Evolutionary conservation across 1,140 invertebrate genomes (phyloP).

Genomic region (Conus ventricosus): DNA sequence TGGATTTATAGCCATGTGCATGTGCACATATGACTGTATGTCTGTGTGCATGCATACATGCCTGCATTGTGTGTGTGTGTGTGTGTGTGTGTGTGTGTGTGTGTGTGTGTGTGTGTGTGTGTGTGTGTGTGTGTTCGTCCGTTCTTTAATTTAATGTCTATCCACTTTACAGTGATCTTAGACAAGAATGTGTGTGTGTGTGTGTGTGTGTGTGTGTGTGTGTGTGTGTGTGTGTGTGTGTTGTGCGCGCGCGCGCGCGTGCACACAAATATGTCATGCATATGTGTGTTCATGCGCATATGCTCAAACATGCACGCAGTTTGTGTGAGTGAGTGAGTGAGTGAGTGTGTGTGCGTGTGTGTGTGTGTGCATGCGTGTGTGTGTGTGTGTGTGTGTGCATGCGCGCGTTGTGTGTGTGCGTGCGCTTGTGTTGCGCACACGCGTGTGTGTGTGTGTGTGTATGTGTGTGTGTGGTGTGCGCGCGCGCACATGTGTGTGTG

Average conservation of each 20-base stretch:
- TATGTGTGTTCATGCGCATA: conserved; percentile 8
- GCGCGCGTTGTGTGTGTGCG: conserved; percentile 44
- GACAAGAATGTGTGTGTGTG: conserved; percentile 33
- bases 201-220: conserved; percentile 35
- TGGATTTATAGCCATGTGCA: too few relatives aligned
- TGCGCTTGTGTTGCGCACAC: too few relatives aligned
- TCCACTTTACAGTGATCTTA: too few relatives aligned
- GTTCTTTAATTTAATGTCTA: too few relatives aligned
- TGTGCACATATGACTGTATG: too few relatives aligned
- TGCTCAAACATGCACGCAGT: conserved; percentile 5
- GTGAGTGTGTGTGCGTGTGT: conserved; percentile 47
- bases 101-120: conserved; percentile 46
- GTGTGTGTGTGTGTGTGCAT: conserved; percentile 49
- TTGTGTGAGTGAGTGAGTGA: conserved; percentile 41
- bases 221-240: conserved; percentile 18
- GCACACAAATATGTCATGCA: too few relatives aligned
- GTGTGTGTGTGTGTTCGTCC: too few relatives aligned
- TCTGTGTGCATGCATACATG: too few relatives aligned
- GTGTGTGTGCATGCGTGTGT: conserved; percentile 46
- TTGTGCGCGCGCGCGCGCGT: conserved; percentile 14
- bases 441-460: conserved; percentile 45
- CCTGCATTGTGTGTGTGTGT: too few relatives aligned
- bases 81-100: conserved; percentile 17
- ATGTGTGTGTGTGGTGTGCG: conserved; percentile 46
- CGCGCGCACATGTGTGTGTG: conserved; percentile 47